Evolutionary conservation across 2,797 vertebrate genomes (phyloP), one percentile per base, ranked within the genome.

Genomic region (Chaenodraco wilsoni): DNA sequence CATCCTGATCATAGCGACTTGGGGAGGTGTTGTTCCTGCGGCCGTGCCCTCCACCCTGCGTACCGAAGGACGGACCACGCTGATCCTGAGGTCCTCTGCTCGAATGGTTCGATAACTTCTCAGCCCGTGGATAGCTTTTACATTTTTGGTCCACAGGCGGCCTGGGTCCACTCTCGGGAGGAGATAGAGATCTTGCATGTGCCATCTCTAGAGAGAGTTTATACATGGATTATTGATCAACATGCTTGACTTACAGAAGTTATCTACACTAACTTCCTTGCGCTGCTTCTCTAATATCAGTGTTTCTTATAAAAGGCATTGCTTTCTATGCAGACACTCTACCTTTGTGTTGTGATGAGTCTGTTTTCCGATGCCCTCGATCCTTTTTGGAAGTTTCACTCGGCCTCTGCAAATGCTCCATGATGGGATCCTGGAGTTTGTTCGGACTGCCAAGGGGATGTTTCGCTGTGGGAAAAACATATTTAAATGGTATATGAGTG

Each of bases 341-440:
- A 94, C 94, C 94, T 95, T 91, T 93, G 72, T 92, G 88, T 80
- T 92, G 95, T n/a, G 93, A 89, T 44, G 86, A 52, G 3, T 97
- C 97, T 8, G 71, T 66, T 87, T 88, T 96, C 73, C 93, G 95
- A 79, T 94, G 95, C 31, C 88, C 94, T 88, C 95, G 94, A 41
- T 96, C 96, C 85, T 95, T 97, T 70, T 95, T 95, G 23, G 93
- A 95, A 63, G 94, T 92, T 73, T 97, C 96, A 50, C 92, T 89
- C 60, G 93, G 93, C 85, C 94, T 95, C 80, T 96, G 95, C 57
- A 95, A 91, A 89, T 92, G 95, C 66, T 98, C 97, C 88, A 94
- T 95, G 77, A 95, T 96, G 82, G 96, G 87, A 56, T 97, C 96
- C 79, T 95, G 95, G 5, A 95, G 90, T 65, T 92, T 95, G 70